A percentile compares a stretch with the other conserved stretches of the same genome.
phyloP scores from a whole-genome alignment of 2,888 invertebrate genomes.

The Lumbricus terrestris region DNA sequence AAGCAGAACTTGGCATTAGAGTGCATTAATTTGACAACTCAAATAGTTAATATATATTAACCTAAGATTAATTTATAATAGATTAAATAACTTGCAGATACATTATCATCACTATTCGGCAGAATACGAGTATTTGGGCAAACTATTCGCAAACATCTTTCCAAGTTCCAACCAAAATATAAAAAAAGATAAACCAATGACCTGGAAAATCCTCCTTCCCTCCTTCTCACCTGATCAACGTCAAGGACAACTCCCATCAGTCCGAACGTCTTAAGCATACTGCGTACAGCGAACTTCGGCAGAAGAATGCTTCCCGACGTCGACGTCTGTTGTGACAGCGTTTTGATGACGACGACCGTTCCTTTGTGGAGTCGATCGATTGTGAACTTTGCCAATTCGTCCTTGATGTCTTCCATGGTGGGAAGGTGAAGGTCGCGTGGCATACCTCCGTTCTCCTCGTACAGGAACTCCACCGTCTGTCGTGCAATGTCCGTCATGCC shows the following conservation, averaged over 20 bases:
- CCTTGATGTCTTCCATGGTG: conserved; percentile 59
- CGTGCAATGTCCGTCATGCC: conserved; percentile 60
- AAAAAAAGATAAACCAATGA: neutral
- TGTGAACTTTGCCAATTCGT: conserved; percentile 58
- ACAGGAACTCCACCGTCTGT: conserved; percentile 60
- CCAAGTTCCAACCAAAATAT: too few relatives aligned
- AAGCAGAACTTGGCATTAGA: neutral
- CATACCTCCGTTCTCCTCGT: conserved; percentile 60
- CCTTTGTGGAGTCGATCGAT: conserved; percentile 58
- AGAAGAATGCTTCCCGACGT: conserved; percentile 44
- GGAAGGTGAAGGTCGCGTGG: conserved; percentile 59
- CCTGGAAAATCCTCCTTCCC: too few relatives aligned
- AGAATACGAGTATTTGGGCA: too few relatives aligned
- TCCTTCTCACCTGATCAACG: conserved; percentile 50
- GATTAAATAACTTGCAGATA: too few relatives aligned
- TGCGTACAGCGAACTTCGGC: conserved; percentile 57
- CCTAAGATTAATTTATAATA: too few relatives aligned
- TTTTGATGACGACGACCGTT: conserved; percentile 54
- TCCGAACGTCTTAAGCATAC: conserved; percentile 58
- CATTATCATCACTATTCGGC: too few relatives aligned
- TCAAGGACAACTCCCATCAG: conserved; percentile 59
- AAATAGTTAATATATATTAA: too few relatives aligned
- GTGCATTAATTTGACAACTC: too few relatives aligned
- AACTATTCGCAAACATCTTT: too few relatives aligned
- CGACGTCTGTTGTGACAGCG: conserved; percentile 41